Evolutionary conservation across 2,113 vertebrate species (phyloP).

Genomic region (Pristiophorus japonicus): DNA sequence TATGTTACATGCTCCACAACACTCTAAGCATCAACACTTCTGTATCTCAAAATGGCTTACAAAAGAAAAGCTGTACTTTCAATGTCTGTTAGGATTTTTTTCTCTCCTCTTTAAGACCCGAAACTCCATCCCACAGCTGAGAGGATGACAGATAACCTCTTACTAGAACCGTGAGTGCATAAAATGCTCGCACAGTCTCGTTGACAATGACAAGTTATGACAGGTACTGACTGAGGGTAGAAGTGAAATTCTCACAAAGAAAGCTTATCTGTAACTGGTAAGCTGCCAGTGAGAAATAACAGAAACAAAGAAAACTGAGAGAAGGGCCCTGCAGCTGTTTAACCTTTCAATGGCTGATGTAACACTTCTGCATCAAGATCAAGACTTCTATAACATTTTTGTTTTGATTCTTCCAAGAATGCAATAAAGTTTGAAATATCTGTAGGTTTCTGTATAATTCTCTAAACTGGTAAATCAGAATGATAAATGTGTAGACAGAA

Average conservation of each 20-base stretch:
- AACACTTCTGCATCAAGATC: neutral
- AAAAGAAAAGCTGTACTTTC: neutral
- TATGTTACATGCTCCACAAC: neutral
- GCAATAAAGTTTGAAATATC: neutral
- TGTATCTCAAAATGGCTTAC: neutral
- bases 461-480: neutral
- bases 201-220: neutral
- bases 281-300: neutral
- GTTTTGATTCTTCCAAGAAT: neutral
- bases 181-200: neutral
- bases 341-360: neutral
- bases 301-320: neutral
- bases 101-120: neutral
- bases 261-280: neutral
- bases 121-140: neutral
- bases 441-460: neutral
- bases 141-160: neutral
- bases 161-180: neutral
- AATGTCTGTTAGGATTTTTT: neutral
- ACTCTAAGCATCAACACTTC: neutral
- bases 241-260: neutral
- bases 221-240: neutral
- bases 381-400: neutral
- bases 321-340: neutral
- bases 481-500: neutral